phyloP scores from a whole-genome alignment of 2,113 vertebrate species.

The Prinia subflava region DNA sequence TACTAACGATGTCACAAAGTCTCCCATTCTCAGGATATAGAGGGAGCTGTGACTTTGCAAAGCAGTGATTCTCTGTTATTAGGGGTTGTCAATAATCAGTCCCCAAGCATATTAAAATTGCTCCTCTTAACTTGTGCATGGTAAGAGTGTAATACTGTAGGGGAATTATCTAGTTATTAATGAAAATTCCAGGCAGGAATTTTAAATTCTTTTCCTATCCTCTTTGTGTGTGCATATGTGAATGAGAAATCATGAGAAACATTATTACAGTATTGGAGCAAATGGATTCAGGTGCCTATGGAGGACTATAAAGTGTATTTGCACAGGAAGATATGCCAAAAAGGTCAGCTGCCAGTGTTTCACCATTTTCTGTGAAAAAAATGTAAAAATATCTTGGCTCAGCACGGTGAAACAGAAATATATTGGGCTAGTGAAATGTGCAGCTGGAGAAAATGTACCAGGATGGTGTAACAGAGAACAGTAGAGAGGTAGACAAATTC shows the following conservation, averaged over 20 bases:
- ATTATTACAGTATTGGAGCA: background rate
- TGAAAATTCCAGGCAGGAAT: background rate
- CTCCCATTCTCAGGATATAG: background rate
- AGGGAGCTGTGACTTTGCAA: background rate
- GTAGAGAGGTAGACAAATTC: background rate
- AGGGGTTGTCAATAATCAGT: fast-evolving
- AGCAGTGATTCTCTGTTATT: background rate
- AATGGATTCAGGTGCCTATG: background rate
- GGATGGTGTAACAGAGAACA: background rate
- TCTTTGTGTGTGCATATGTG: background rate
- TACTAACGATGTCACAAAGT: background rate
- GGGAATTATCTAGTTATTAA: background rate
- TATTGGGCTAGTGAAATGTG: background rate
- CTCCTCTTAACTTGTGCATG: background rate
- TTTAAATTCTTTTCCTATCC: background rate
- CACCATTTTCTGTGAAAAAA: background rate
- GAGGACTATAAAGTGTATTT: background rate
- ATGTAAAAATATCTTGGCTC: background rate
- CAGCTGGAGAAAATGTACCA: background rate
- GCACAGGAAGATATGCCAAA: background rate
- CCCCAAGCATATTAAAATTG: background rate
- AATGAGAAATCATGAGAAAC: background rate
- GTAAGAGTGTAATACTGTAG: background rate
- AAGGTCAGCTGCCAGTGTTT: background rate
- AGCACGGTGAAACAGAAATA: background rate